phyloP scores from a whole-genome alignment of 30 jellyfish, hydroid and myxozoan species.

The Aurelia coerulea region DNA sequence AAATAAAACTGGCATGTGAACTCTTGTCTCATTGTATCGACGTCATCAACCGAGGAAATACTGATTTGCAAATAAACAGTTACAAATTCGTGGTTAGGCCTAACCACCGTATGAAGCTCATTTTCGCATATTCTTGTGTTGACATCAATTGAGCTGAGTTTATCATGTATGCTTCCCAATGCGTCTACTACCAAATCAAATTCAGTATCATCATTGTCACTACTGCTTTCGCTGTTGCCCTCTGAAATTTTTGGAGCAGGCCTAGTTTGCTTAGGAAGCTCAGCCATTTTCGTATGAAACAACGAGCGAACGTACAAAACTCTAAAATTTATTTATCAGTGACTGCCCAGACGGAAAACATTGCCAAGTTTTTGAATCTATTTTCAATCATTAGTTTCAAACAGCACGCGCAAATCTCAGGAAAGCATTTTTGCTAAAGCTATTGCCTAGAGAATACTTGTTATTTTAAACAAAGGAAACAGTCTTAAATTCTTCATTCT shows the following conservation, averaged over 20 bases:
- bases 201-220: conserved; percentile 17
- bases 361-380: too few species aligned
- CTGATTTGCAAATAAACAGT: conserved; percentile 64
- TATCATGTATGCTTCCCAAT: conserved; percentile 28
- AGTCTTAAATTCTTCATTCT: too few species aligned
- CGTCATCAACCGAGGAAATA: conserved; percentile 67
- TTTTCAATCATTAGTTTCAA: too few species aligned
- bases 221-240: not conserved
- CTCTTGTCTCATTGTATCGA: conserved; percentile 83
- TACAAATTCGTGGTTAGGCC: conserved; percentile 49
- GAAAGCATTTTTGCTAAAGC: too few species aligned
- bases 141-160: conserved; percentile 25
- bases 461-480: too few species aligned
- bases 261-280: not conserved
- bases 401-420: too few species aligned
- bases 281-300: not conserved
- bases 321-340: too few species aligned
- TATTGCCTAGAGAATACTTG: too few species aligned
- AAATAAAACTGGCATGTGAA: conserved; percentile 74
- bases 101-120: conserved; percentile 47
- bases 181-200: conserved; percentile 39
- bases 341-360: too few species aligned
- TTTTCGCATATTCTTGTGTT: conserved; percentile 47
- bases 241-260: not conserved
- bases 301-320: not conserved